These are phyloP conservation scores for Mythimna pallens DNA, from an alignment of 2,888 invertebrate genomes.

Conservation along the genomic window DNA sequence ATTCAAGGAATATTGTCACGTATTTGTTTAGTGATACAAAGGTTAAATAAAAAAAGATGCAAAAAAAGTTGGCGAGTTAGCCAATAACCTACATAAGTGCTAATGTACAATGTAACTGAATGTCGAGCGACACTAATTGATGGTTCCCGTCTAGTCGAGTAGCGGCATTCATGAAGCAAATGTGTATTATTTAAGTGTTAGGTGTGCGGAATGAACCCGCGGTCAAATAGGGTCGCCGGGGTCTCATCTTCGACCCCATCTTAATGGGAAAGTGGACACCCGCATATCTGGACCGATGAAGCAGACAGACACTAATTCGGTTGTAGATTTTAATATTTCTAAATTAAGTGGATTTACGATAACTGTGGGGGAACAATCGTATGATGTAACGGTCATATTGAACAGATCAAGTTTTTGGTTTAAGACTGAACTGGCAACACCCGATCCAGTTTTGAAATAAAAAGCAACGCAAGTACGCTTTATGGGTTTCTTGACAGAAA, in stretches of 20 bases:
- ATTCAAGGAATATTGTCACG: constrained; percentile 7
- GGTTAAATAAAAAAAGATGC: constrained; percentile 49
- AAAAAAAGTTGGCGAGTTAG: constrained; percentile 35
- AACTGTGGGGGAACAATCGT: constrained; percentile 68
- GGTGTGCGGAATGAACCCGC: constrained; percentile 68
- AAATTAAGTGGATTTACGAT: constrained; percentile 77
- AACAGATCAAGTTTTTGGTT: constrained; percentile 20
- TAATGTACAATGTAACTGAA: constrained; percentile 67
- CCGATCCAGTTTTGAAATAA: constrained; percentile 30
- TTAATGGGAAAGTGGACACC: constrained; percentile 84
- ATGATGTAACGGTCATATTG: constrained; percentile 52
- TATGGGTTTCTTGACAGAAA: constrained; percentile 40
- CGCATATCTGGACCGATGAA: constrained; percentile 77
- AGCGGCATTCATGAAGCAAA: constrained; percentile 74
- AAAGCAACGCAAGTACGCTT: constrained; percentile 24
- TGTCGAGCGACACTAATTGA: constrained; percentile 79
- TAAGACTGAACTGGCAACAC: constrained; percentile 19
- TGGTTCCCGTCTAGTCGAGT: constrained; percentile 72
- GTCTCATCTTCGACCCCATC: constrained; percentile 78
- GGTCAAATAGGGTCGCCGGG: constrained; percentile 71
- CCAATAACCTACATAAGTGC: constrained; percentile 60
- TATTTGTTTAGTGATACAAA: constrained; percentile 31
- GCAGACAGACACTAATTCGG: constrained; percentile 75
- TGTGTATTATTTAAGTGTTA: constrained; percentile 66
- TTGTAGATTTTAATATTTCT: constrained; percentile 77